Base-by-base conservation (phyloP, 92 coral and sea anemone genomes). In the Ricordea florida region DNA sequence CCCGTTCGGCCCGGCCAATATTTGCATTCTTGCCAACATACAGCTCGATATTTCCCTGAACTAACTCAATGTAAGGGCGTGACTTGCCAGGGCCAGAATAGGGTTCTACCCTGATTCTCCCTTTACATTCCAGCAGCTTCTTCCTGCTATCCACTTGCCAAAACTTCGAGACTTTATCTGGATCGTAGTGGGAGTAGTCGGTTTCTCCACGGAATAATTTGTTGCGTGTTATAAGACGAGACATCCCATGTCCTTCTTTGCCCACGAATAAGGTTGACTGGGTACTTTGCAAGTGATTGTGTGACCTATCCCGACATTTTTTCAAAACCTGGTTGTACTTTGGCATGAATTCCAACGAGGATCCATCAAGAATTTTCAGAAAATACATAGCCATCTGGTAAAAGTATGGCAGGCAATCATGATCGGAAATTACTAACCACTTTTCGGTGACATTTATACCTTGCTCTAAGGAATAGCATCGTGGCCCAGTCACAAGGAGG, bases 171-270 rank as follows among this genome's bases (percentile, higher is more conserved):
- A 58, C 59, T 4, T 58, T 69, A 50, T 78, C 77, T 28, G 61
- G 50, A 14, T 43, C 44, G 17, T 81, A 66, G 7, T 62, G 27
- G 2, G 62, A 45, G 71, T 89, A 89, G 28, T 82, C 89, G 0
- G 76, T 78, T 49, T 87, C 84, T 8, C 91, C 93, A 25, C 76
- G 78, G 3, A 83, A 57, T 24, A 92, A 74, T 8, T 85, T 60
- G 23, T 62, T 65, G 33, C 62, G 69, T 7, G 81, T 89, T 11
- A 92, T 62, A 26, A 92, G 75, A 46, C 91, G 94, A 42, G 89
- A 89, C 98, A 92, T 92, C 0, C 94, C 94, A 38, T 89, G 72
- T 25, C 92, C 94, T 37, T 71, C 85, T 43, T 89, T 92, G 17
- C 80, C 84, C 59, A 92, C 46, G 58, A 49, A 89, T 37, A 81